A percentile compares a stretch with the other conserved stretches of the same genome.
These are phyloP conservation scores for Megalurothrips usitatus DNA, from an alignment of 2,888 invertebrate genomes.

Conservation along the genomic window DNA sequence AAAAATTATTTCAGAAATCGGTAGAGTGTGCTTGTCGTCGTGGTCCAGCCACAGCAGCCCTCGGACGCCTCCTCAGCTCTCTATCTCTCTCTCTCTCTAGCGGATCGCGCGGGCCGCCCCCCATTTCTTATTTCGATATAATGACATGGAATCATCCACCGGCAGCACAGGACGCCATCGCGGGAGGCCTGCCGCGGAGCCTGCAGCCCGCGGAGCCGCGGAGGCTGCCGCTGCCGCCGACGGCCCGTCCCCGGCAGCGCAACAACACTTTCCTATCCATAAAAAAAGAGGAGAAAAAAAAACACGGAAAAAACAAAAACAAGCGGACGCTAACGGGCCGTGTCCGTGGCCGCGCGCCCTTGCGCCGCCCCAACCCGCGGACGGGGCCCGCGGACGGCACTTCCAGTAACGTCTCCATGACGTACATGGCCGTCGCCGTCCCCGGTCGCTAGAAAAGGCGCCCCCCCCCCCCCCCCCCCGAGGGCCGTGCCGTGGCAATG, in stretches of 20 bases:
- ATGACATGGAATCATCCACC: constrained; percentile 12
- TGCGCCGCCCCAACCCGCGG: neutral
- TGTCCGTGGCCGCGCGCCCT: neutral
- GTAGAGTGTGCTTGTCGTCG: too few species aligned
- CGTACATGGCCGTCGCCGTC: too few species aligned
- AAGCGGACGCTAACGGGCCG: neutral
- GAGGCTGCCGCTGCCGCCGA: neutral
- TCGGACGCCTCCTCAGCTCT: too few species aligned
- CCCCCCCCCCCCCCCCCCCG: too few species aligned
- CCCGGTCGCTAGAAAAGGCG: too few species aligned
- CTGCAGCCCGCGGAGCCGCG: too few species aligned
- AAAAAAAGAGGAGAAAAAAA: neutral
- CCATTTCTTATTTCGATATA: constrained; percentile 4
- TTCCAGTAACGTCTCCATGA: neutral
- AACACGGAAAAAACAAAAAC: neutral
- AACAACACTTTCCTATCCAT: neutral
- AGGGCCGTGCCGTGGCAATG: too few species aligned
- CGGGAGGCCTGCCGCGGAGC: too few species aligned
- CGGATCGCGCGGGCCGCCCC: neutral
- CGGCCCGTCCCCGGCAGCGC: neutral
- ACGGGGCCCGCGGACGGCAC: neutral
- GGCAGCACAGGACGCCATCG: too few species aligned
- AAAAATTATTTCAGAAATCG: too few species aligned
- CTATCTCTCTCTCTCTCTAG: neutral
- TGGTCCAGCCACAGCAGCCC: too few species aligned